Evolutionary conservation across 2,113 vertebrate genomes (phyloP).

Genomic region (Phaethon lepturus): DNA sequence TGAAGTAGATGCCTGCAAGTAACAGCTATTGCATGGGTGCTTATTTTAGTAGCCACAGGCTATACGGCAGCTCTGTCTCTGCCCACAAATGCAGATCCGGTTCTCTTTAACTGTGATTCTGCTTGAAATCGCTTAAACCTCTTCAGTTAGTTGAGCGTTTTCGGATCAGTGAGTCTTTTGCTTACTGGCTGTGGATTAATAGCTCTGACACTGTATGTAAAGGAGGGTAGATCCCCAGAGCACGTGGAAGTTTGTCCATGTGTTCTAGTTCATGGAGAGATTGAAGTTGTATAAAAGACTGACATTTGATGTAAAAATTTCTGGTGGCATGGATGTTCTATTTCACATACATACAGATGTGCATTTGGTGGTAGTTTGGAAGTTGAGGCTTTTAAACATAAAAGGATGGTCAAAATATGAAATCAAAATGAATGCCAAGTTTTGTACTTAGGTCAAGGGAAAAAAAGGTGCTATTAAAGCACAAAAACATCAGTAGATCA

Average conservation of each 20-base stretch:
- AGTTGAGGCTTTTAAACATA: not conserved
- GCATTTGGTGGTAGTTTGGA: not conserved
- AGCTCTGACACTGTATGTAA: not conserved
- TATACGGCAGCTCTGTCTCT: not conserved
- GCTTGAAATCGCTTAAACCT: not conserved
- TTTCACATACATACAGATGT: not conserved
- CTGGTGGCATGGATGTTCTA: fast-evolving
- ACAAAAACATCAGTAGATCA: not conserved
- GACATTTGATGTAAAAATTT: not conserved
- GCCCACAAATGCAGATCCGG: not conserved
- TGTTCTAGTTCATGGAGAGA: not conserved
- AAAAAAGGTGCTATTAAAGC: not conserved
- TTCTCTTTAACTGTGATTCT: not conserved
- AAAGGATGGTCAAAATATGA: not conserved
- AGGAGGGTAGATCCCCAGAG: not conserved
- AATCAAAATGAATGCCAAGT: not conserved
- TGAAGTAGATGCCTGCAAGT: not conserved
- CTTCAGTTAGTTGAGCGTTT: not conserved
- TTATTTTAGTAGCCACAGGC: not conserved
- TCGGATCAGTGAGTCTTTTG: not conserved
- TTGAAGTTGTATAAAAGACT: not conserved
- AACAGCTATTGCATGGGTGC: not conserved
- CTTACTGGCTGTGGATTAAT: not conserved
- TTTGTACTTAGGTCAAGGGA: not conserved
- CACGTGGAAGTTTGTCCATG: fast-evolving